These are phyloP conservation scores for Aphelenchoides fujianensis DNA, from an alignment of 1,140 invertebrate species.

Conservation along the genomic window DNA sequence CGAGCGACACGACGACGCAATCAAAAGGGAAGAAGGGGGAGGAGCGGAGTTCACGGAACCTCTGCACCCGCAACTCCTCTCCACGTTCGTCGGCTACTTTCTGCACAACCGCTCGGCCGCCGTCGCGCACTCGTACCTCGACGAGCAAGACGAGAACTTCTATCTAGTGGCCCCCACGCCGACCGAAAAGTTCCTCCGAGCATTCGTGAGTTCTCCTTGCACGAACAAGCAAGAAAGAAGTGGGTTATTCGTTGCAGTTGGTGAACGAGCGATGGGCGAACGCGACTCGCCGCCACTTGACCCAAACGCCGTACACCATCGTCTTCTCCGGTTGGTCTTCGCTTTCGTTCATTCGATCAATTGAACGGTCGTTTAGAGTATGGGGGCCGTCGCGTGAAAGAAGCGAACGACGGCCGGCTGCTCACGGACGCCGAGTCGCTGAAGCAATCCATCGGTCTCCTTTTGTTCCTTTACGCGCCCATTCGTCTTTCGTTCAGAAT, in stretches of 20 bases:
- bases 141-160: neutral
- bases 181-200: neutral
- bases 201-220: neutral
- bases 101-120: neutral
- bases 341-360: neutral
- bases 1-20: too few relatives aligned
- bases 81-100: neutral
- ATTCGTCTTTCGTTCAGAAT: neutral
- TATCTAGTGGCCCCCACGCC: neutral
- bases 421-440: neutral
- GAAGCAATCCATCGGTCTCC: neutral
- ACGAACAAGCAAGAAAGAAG: neutral
- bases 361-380: neutral
- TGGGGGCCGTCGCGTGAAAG: neutral
- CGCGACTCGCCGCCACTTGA: neutral
- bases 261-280: neutral
- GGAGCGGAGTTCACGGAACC: neutral
- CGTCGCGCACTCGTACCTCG: neutral
- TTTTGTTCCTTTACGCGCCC: too few relatives aligned
- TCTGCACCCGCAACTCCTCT: neutral
- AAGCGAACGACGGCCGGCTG: neutral
- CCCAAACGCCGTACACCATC: neutral
- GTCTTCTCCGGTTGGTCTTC: neutral
- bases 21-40: neutral
- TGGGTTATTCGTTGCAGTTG: conserved; percentile 5